Evolutionary conservation across 2,797 vertebrate species (phyloP).

Genomic region (Falco cherrug): DNA sequence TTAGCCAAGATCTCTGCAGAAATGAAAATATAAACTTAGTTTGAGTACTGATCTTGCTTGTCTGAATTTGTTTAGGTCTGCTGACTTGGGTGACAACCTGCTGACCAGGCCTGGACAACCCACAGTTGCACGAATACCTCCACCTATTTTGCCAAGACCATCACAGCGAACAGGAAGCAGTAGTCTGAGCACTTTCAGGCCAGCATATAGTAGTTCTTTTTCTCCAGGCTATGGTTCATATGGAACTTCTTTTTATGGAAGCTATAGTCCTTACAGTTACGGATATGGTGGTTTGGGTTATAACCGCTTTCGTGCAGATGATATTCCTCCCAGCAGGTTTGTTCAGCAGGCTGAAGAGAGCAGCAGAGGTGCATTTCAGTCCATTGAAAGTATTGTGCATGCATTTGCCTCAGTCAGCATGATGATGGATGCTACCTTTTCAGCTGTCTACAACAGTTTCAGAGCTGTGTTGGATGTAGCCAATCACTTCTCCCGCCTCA

Average conservation of each 20-base stretch:
- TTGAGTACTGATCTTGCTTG: not conserved
- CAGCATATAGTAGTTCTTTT: conserved; percentile 84
- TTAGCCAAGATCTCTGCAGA: not conserved
- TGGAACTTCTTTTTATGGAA: conserved; percentile 88
- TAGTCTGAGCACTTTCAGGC: conserved; percentile 81
- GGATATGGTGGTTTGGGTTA: conserved; percentile 85
- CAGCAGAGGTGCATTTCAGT: conserved; percentile 96
- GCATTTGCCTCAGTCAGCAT: conserved; percentile 96
- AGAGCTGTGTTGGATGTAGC: conserved; percentile 95
- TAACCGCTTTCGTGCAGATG: conserved; percentile 82
- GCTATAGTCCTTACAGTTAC: conserved; percentile 86
- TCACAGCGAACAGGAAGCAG: conserved; percentile 78
- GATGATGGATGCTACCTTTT: conserved; percentile 99
- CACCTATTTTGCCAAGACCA: conserved; percentile 87
- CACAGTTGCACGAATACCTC: conserved; percentile 81
- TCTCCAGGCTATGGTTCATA: conserved; percentile 87
- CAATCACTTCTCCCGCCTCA: conserved; percentile 94
- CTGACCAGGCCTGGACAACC: conserved; percentile 79
- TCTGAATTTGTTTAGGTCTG: conserved; percentile 79
- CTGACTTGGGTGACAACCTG: conserved; percentile 82
- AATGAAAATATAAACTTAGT: not conserved
- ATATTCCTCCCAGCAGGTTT: conserved; percentile 90
- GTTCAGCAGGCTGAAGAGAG: conserved; percentile 97
- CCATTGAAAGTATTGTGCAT: conserved; percentile 98
- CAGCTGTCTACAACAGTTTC: conserved; percentile 97